Evolutionary conservation across 2,113 vertebrate species (phyloP), one percentile per base, ranked within the genome.

Genomic region (Empidonax traillii): DNA sequence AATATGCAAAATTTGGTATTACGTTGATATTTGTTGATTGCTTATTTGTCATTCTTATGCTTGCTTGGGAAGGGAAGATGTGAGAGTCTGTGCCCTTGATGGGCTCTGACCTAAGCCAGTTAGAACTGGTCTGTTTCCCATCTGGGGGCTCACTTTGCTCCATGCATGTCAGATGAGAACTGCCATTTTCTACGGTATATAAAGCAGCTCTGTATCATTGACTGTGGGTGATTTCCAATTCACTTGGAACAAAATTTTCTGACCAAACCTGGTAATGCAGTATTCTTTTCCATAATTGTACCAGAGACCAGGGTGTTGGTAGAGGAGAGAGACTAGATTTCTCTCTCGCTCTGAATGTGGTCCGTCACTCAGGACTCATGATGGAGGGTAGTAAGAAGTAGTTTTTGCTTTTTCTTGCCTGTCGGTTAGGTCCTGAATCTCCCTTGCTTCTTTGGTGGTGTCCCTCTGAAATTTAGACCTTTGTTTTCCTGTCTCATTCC

Each of bases 1-100:
- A 89, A 94, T 87, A 95, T 81, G 73, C 68, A 89, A 56, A 87
- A 85, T 41, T 72, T 92, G 76, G 33, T 94, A 89, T 96, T 93
- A 72, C 63, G 73, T 89, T 95, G 94, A 19, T 92, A 80, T 86
- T 94, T 96, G 51, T 92, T 90, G 28, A 27, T 72, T 72, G 65
- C 30, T 35, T 35, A 35, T 35, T 35, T 56, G 33, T 87, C 84
- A 56, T 62, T 16, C 8, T 63, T 95, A 56, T 62, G 19, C 8
- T 63, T 95, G 22, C 13, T 79, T 81, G 27, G 65, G 30, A 81
- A 81, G n/a, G n/a, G 56, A 68, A 44, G 56, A 66, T 88, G 20
- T 63, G 73, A 41, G 6, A 17, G 24, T 77, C 47, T 71, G 52
- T 84, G 68, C 24, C 72, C 69, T 71, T 67, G 47, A 23, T 71